These are phyloP conservation scores for Stichopus horrens DNA, from an alignment of 53 echinoderm and acorn worm species.

Conservation along the genomic window DNA sequence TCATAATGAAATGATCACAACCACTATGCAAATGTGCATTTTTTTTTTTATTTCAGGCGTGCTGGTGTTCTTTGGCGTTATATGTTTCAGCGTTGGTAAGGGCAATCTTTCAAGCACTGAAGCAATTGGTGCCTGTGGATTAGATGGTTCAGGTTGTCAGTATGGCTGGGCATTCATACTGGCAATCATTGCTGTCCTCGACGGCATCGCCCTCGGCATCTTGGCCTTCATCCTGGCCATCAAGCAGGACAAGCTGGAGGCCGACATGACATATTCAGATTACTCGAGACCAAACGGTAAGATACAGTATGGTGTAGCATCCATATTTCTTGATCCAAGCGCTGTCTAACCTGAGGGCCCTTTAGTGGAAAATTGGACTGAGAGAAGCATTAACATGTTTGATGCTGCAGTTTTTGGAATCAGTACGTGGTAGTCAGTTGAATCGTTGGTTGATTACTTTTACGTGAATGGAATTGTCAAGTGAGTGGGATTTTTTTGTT, in stretches of 20 bases:
- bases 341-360: background rate
- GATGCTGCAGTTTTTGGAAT: background rate
- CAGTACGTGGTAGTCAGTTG: too few relatives aligned
- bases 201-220: conserved; percentile 85
- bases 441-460: too few relatives aligned
- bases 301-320: background rate
- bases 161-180: conserved; percentile 93
- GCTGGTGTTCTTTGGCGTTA: conserved; percentile 76
- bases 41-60: conserved; percentile 59
- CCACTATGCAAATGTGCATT: background rate
- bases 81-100: conserved; percentile 69
- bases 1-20: too few relatives aligned
- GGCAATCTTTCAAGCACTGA: conserved; percentile 53
- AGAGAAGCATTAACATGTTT: background rate
- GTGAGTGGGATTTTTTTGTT: too few relatives aligned
- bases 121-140: conserved; percentile 51
- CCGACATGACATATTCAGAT: conserved; percentile 89
- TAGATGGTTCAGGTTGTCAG: conserved; percentile 51
- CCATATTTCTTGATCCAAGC: background rate
- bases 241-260: conserved; percentile 87
- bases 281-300: conserved; percentile 64
- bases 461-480: too few relatives aligned
- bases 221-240: conserved; percentile 89
- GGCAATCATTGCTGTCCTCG: conserved; percentile 89
- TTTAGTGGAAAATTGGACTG: background rate